phyloP scores from a whole-genome alignment of 35 echinoderm and acorn worm genomes.

The Apostichopus californicus region DNA sequence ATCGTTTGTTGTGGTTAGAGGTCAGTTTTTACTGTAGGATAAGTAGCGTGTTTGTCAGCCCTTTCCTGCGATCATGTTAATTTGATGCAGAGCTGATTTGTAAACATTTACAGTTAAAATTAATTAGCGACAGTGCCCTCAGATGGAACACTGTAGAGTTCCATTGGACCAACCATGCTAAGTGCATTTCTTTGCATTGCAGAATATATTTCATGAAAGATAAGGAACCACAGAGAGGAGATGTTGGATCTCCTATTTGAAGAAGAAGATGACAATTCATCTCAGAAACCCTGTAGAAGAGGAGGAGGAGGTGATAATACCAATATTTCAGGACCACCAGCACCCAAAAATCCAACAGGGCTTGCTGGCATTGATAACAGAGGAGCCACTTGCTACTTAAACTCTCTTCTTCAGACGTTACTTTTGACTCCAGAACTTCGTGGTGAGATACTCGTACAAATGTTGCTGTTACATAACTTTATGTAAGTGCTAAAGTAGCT shows the following conservation, averaged over 20 bases:
- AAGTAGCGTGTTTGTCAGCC: no score
- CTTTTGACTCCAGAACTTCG: conserved; percentile 91
- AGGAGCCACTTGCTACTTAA: conserved; percentile 95
- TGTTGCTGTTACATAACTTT: no score
- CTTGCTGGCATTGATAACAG: conserved; percentile 89
- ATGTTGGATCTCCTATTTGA: conserved; percentile 53
- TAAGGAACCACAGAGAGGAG: background rate
- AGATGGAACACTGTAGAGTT: no score
- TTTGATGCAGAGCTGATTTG: no score
- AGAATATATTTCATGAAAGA: background rate
- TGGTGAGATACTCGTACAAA: conserved; percentile 48
- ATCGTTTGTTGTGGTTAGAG: no score
- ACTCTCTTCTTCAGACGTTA: conserved; percentile 88
- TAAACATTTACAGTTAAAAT: no score
- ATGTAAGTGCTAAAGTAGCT: no score
- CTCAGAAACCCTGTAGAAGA: background rate
- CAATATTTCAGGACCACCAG: conserved; percentile 26
- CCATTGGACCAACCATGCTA: no score
- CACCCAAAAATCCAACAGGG: conserved; percentile 52
- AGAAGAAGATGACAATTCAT: background rate
- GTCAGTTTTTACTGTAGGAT: no score
- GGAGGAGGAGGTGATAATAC: background rate
- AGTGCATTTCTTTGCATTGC: background rate
- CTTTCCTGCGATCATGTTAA: no score
- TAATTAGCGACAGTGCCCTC: no score